A percentile compares a stretch with the other conserved stretches of the same genome.
phyloP scores from a whole-genome alignment of 35 echinoderm and acorn worm genomes.

The Ophiothrix spiculata region DNA sequence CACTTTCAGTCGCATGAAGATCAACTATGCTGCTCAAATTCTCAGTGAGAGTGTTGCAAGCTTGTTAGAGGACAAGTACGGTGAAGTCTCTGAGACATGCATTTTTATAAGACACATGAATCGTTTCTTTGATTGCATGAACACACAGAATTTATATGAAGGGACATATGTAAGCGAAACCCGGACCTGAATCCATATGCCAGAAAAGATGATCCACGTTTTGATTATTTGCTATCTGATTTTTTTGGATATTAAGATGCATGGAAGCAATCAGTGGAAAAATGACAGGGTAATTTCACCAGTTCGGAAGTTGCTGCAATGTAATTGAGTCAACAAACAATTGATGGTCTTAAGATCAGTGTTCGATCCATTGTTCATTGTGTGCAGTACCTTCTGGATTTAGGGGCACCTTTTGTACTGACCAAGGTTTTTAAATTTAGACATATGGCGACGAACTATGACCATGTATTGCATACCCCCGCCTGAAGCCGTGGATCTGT shows the following conservation, averaged over 20 bases:
- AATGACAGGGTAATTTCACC: neutral
- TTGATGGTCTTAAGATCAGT: too few species aligned
- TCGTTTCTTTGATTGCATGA: conserved; percentile 59
- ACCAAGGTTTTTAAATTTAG: too few species aligned
- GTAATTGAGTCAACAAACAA: too few species aligned
- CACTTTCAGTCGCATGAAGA: neutral
- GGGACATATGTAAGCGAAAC: conserved; percentile 19
- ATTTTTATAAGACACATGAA: conserved; percentile 39
- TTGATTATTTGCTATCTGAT: neutral
- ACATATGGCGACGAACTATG: too few species aligned
- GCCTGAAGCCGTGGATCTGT: too few species aligned
- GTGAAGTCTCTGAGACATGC: neutral
- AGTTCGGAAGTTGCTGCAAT: neutral
- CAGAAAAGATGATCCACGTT: conserved; percentile 32
- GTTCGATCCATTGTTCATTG: neutral
- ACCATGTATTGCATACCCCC: too few species aligned
- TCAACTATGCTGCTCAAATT: conserved; percentile 4
- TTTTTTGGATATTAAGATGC: neutral
- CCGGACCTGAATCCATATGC: conserved; percentile 37
- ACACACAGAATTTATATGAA: conserved; percentile 10
- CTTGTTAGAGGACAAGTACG: neutral
- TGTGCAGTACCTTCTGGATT: neutral
- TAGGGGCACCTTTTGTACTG: too few species aligned
- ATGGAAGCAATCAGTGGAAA: neutral
- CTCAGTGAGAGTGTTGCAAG: conserved; percentile 41